A percentile compares a stretch with the other conserved stretches of the same genome.
Conservation (phyloP, 2,113 vertebrate genomes). For the Leucosticte australis region DNA sequence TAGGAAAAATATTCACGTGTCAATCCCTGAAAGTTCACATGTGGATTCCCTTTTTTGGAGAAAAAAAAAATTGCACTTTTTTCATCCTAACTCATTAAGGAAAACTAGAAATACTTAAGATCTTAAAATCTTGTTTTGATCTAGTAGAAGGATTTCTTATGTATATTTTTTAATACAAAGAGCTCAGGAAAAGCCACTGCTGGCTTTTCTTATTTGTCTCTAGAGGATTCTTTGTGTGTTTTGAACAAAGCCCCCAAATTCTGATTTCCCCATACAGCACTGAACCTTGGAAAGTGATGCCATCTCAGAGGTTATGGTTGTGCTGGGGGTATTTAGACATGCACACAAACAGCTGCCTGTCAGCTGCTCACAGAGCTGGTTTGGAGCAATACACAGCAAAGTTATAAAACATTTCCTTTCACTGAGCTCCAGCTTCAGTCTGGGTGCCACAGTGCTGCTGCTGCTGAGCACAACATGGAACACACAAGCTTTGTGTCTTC, state of each 20-base stretch:
- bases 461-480: background rate
- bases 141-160: background rate
- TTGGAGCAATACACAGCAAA: background rate
- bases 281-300: background rate
- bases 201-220: background rate
- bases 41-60: background rate
- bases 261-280: background rate
- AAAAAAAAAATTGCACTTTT: rapidly evolving
- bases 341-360: background rate
- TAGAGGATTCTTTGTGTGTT: background rate
- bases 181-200: background rate
- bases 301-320: background rate
- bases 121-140: background rate
- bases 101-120: background rate
- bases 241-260: background rate
- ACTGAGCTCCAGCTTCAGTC: background rate
- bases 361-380: background rate
- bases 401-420: background rate
- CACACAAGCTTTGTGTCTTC: background rate
- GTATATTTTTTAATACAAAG: background rate
- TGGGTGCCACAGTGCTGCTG: background rate
- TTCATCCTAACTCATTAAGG: background rate
- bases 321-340: background rate
- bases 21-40: background rate
- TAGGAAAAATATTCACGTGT: background rate